Evolutionary conservation across 2,888 invertebrate genomes (phyloP).

Genomic region (Hydraecia micacea): DNA sequence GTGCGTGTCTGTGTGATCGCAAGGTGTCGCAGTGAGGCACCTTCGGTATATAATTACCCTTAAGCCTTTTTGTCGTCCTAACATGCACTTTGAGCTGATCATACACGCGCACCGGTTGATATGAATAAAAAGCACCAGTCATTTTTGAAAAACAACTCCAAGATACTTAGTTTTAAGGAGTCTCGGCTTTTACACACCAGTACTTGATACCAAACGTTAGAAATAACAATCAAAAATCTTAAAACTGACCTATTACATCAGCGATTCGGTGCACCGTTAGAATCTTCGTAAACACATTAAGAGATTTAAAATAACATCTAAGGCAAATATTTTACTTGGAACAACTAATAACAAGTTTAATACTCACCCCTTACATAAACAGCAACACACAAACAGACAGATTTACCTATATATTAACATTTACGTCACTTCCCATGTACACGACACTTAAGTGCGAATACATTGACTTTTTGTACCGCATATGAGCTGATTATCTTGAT

Average conservation of each 20-base stretch:
- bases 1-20: too few species aligned
- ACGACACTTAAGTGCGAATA: slow-evolving; percentile 32
- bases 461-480: slow-evolving; percentile 39
- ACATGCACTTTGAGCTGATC: too few species aligned
- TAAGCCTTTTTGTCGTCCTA: not conserved
- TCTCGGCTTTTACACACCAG: not conserved
- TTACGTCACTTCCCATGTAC: slow-evolving; percentile 51
- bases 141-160: too few species aligned
- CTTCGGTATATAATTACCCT: too few species aligned
- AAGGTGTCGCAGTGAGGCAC: too few species aligned
- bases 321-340: not conserved
- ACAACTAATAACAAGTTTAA: not conserved
- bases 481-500: slow-evolving; percentile 53
- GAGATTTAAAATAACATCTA: not conserved
- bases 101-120: too few species aligned
- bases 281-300: not conserved
- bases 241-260: not conserved
- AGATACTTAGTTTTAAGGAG: not conserved
- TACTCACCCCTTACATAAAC: slow-evolving; percentile 29
- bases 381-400: slow-evolving; percentile 20
- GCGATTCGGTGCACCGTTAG: not conserved
- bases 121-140: too few species aligned
- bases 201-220: not conserved
- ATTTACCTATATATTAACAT: slow-evolving; percentile 35
- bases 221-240: not conserved